phyloP scores from a whole-genome alignment of 2,113 vertebrate genomes.

The Microtus montanus region DNA sequence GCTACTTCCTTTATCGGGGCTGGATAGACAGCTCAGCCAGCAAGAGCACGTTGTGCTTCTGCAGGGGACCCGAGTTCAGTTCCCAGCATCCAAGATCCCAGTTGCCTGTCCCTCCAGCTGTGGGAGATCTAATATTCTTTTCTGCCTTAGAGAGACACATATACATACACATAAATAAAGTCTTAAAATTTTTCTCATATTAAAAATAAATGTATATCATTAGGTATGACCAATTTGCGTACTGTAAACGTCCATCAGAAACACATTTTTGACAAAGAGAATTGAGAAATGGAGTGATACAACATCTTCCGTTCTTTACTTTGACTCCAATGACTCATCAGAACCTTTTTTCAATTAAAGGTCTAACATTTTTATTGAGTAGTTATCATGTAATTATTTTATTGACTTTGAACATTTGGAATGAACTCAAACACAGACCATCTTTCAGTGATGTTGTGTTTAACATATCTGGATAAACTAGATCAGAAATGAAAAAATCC shows the following conservation, averaged over 20 bases:
- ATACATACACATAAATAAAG: background rate
- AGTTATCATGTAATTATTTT: constrained; percentile 39
- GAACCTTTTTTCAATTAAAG: background rate
- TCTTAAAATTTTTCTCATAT: constrained; percentile 9
- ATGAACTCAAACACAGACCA: background rate
- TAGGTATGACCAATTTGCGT: background rate
- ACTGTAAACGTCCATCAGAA: background rate
- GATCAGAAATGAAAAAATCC: background rate
- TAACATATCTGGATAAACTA: background rate
- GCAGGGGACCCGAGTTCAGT: background rate
- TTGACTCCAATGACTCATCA: background rate
- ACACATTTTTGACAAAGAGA: background rate
- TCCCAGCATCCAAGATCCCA: background rate
- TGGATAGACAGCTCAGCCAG: background rate
- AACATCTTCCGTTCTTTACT: background rate
- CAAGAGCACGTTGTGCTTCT: background rate
- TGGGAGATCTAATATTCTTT: background rate
- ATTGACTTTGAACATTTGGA: background rate
- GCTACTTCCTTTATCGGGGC: background rate
- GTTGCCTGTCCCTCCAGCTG: background rate
- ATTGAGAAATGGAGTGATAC: background rate
- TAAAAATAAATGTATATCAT: background rate
- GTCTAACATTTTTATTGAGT: background rate
- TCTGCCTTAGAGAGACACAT: background rate
- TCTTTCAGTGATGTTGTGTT: background rate